These are phyloP conservation scores for Melospiza georgiana DNA, from an alignment of 2,113 vertebrate genomes.

Conservation along the genomic window DNA sequence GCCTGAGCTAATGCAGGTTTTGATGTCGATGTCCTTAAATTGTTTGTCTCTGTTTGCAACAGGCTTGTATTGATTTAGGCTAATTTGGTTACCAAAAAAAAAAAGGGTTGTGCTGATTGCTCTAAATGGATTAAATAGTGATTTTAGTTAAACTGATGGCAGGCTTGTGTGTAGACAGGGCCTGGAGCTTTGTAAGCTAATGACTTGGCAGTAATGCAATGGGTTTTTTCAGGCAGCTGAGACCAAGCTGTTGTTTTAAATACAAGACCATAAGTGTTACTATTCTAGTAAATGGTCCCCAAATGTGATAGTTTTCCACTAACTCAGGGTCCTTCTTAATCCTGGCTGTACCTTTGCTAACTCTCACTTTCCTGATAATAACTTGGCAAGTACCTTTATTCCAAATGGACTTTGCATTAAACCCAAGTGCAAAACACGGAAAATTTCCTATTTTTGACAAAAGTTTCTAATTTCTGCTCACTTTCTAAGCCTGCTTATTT, in stretches of 20 bases:
- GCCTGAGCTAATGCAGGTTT: conserved; percentile 7
- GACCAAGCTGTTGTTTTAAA: conserved; percentile 13
- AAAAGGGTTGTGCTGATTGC: conserved; percentile 58
- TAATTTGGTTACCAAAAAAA: conserved; percentile 47
- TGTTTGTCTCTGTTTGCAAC: conserved; percentile 30
- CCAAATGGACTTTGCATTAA: neutral
- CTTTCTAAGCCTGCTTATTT: neutral
- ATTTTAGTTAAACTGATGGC: conserved; percentile 54
- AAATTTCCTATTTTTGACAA: neutral
- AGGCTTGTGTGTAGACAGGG: conserved; percentile 52
- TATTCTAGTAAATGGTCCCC: neutral
- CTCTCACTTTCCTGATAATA: neutral
- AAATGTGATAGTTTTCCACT: neutral
- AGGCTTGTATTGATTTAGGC: conserved; percentile 46
- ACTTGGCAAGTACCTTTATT: neutral
- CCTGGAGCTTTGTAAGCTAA: conserved; percentile 65
- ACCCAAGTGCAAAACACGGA: neutral
- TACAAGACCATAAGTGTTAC: neutral
- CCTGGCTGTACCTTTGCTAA: neutral
- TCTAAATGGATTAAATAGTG: conserved; percentile 58
- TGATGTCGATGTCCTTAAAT: neutral
- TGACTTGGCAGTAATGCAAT: conserved; percentile 45
- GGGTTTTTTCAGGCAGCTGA: neutral
- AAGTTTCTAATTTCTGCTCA: neutral
- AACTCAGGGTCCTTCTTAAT: neutral